These are phyloP conservation scores for Thamnophis sirtalis DNA, from an alignment of 2,113 vertebrate species.

Conservation along the genomic window DNA sequence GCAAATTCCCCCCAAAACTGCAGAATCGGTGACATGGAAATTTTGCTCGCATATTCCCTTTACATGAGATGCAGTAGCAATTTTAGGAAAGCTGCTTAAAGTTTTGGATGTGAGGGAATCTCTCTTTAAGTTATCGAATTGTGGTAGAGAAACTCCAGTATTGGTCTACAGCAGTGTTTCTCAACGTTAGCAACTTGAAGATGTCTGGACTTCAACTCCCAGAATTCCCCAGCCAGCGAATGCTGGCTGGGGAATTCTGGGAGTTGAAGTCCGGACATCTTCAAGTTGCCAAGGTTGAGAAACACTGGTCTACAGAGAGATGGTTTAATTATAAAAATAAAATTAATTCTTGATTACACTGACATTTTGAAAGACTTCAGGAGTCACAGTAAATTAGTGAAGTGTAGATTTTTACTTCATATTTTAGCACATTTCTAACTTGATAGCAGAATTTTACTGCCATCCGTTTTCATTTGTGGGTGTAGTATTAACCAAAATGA, in stretches of 20 bases:
- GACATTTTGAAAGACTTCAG: constrained; percentile 26
- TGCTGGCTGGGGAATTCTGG: no score
- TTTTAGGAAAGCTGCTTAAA: background rate
- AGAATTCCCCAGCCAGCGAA: no score
- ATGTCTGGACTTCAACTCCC: no score
- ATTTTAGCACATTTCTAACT: constrained; percentile 21
- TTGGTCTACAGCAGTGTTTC: background rate
- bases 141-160: background rate
- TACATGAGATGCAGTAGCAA: background rate
- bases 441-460: constrained; percentile 13
- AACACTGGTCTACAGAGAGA: background rate
- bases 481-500: background rate
- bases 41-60: background rate
- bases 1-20: background rate
- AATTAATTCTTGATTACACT: constrained; percentile 15
- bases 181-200: no score
- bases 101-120: constrained; percentile 6
- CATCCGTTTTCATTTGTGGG: background rate
- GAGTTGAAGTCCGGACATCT: no score
- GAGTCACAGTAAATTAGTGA: background rate
- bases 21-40: background rate
- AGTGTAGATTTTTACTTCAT: constrained; percentile 7
- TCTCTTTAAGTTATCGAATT: background rate
- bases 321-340: constrained; percentile 28
- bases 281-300: no score